Conservation (phyloP, 2,888 invertebrate genomes). For the Lymantria dispar region DNA sequence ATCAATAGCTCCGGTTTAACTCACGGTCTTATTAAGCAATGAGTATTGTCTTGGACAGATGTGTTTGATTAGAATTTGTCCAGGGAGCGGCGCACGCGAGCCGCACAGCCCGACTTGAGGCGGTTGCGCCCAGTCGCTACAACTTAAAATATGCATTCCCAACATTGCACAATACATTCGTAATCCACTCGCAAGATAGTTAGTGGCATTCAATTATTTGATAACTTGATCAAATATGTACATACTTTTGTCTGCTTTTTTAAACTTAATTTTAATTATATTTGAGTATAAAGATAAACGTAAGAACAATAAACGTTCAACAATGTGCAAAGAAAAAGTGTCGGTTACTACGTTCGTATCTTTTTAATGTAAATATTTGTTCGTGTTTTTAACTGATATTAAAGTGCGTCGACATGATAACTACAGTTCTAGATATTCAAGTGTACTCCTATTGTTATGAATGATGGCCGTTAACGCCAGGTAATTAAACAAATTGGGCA, state of each 20-base stretch:
- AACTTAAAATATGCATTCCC: constrained; percentile 52
- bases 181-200: constrained; percentile 40
- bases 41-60: constrained; percentile 51
- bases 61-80: constrained; percentile 48
- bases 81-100: constrained; percentile 41
- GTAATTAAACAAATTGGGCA: too few species aligned
- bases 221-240: constrained; percentile 42
- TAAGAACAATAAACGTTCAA: constrained; percentile 10
- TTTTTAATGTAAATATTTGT: neutral
- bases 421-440: too few species aligned
- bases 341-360: too few species aligned
- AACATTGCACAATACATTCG: constrained; percentile 56
- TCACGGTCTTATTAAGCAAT: constrained; percentile 47
- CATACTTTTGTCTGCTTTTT: neutral
- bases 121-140: constrained; percentile 45
- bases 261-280: neutral
- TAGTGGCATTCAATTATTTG: constrained; percentile 46
- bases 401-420: neutral
- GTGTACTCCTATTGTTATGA: too few species aligned
- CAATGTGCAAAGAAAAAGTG: constrained; percentile 10
- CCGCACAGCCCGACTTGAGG: constrained; percentile 25
- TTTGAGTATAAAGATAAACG: constrained; percentile 14
- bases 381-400: neutral
- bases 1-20: constrained; percentile 34
- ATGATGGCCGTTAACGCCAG: too few species aligned